These are phyloP conservation scores for Lepidothrix coronata DNA, from an alignment of 2,113 vertebrate species.

Conservation along the genomic window DNA sequence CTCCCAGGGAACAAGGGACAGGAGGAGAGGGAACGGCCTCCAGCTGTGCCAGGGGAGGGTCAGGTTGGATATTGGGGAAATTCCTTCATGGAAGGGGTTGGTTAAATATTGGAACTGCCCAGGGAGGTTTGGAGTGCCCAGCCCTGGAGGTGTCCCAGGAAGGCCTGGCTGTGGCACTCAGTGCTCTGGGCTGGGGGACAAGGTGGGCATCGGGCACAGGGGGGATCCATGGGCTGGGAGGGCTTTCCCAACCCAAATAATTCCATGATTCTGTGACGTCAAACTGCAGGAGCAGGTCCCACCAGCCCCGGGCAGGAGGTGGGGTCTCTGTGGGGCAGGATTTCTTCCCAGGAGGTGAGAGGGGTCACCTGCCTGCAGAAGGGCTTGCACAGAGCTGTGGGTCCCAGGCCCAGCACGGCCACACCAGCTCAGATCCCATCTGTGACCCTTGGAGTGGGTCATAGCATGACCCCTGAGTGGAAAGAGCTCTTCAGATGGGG, in stretches of 20 bases:
- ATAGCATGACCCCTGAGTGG: fast-evolving
- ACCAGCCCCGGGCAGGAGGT: not conserved
- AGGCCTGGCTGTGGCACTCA: fast-evolving
- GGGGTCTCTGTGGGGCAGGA: not conserved
- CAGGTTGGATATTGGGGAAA: fast-evolving
- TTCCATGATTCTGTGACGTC: not conserved
- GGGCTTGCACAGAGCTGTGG: not conserved
- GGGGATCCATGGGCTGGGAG: not conserved
- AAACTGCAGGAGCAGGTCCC: not conserved
- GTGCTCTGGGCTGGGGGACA: not conserved
- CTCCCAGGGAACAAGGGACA: not conserved
- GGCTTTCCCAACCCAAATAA: not conserved
- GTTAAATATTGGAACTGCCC: not conserved
- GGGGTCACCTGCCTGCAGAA: not conserved
- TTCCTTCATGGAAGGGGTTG: not conserved
- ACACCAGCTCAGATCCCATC: not conserved
- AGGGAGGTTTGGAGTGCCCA: not conserved
- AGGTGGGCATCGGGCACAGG: not conserved
- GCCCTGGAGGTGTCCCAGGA: not conserved
- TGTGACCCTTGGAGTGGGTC: not conserved
- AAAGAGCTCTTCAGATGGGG: not conserved
- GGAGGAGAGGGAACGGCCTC: not conserved
- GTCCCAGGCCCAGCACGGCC: fast-evolving
- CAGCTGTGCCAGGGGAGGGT: not conserved
- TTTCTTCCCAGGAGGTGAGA: not conserved